phyloP scores from a whole-genome alignment of 2,113 vertebrate genomes.

The Oreochromis aureus region DNA sequence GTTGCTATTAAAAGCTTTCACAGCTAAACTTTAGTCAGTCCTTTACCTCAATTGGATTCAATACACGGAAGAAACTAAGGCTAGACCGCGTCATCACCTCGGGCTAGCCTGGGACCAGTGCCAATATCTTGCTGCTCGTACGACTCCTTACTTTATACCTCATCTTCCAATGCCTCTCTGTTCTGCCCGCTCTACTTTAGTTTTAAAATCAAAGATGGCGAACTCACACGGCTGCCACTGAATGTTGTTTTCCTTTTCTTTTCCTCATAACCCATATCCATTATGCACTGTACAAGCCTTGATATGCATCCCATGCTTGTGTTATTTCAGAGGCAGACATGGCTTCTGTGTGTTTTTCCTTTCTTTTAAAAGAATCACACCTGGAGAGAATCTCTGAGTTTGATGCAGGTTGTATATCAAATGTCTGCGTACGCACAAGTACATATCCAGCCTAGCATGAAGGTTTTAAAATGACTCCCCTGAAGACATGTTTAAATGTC shows the following conservation, averaged over 20 bases:
- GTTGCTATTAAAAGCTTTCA: background rate
- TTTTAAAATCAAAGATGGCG: background rate
- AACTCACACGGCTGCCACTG: background rate
- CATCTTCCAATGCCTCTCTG: background rate
- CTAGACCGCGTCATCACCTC: background rate
- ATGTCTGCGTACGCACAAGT: conserved; percentile 42
- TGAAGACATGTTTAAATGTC: background rate
- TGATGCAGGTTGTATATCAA: conserved; percentile 2
- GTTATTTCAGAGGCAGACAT: background rate
- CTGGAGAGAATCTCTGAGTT: background rate
- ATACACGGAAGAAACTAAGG: background rate
- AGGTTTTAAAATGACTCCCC: background rate
- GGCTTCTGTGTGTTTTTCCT: background rate
- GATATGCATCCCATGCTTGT: background rate
- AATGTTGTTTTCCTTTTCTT: background rate
- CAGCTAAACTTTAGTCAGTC: background rate
- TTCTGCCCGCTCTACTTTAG: background rate
- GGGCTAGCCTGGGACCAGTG: background rate
- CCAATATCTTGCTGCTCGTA: background rate
- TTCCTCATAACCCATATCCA: background rate
- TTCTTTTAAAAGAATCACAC: background rate
- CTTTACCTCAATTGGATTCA: background rate
- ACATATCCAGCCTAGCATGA: background rate
- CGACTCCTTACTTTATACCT: background rate
- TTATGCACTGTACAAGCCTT: background rate